phyloP scores from a whole-genome alignment of 2,888 invertebrate species.

The Cecidostiba fungosa region DNA sequence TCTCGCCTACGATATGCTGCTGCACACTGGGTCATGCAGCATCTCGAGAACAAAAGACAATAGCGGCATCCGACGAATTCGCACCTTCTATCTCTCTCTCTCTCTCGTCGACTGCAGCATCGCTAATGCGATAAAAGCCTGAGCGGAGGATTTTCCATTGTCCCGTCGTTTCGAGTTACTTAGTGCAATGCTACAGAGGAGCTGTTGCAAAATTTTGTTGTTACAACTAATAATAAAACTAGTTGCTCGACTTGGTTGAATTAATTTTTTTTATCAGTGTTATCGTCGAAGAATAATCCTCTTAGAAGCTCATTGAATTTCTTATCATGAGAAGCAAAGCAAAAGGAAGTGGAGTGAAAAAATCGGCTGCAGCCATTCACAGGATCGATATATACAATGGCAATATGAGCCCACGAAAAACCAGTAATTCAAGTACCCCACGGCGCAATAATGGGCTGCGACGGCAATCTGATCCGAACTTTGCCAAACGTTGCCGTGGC shows the following conservation, averaged over 20 bases:
- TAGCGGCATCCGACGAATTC: constrained; percentile 20
- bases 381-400: constrained; percentile 43
- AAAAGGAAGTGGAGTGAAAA: not conserved
- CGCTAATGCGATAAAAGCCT: constrained; percentile 15
- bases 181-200: not conserved
- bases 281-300: not conserved
- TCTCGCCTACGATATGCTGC: not conserved
- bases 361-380: not conserved
- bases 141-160: constrained; percentile 22
- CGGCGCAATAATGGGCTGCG: constrained; percentile 23
- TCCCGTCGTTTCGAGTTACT: not conserved
- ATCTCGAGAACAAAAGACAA: constrained; percentile 16
- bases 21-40: not conserved
- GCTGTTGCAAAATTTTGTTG: not conserved
- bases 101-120: not conserved
- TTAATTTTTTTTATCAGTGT: no score
- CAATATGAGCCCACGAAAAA: constrained; percentile 18
- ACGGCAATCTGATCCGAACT: not conserved
- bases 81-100: constrained; percentile 26
- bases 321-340: not conserved
- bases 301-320: not conserved
- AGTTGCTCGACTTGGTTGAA: not conserved
- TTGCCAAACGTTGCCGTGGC: not conserved
- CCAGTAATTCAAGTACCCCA: constrained; percentile 17
- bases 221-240: not conserved